Evolutionary conservation across 1,140 invertebrate genomes (phyloP).

Genomic region (Elymnias hypermnestra): DNA sequence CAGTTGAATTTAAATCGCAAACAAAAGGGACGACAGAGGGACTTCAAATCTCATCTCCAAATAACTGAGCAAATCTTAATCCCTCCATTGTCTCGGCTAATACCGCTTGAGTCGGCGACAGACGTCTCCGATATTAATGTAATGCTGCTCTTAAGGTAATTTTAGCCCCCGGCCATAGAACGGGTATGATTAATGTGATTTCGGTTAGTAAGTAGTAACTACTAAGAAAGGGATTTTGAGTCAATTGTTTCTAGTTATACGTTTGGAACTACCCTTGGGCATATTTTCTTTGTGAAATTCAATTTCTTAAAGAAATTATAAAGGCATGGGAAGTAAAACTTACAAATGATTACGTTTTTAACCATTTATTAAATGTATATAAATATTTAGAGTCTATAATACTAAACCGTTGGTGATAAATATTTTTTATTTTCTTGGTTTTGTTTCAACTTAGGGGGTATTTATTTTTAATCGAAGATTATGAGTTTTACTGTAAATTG

Average conservation of each 20-base stretch:
- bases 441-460: too few relatives aligned
- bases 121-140: constrained; percentile 57
- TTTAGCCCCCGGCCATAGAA: constrained; percentile 18
- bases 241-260: background rate
- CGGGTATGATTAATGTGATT: constrained; percentile 29
- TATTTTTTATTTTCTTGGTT: too few relatives aligned
- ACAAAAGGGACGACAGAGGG: constrained; percentile 30
- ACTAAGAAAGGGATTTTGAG: constrained; percentile 6
- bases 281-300: too few relatives aligned
- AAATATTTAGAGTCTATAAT: too few relatives aligned
- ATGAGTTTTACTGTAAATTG: too few relatives aligned
- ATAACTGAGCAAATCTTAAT: constrained; percentile 64
- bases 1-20: too few relatives aligned
- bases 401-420: too few relatives aligned
- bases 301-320: too few relatives aligned
- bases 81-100: constrained; percentile 54
- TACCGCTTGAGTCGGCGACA: constrained; percentile 55
- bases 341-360: too few relatives aligned
- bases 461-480: too few relatives aligned
- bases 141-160: constrained; percentile 46
- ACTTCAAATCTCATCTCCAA: constrained; percentile 54
- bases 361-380: too few relatives aligned
- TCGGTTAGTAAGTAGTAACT: constrained; percentile 13
- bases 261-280: background rate
- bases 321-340: too few relatives aligned